phyloP scores from a whole-genome alignment of 1,140 invertebrate genomes.

The Magallana angulata region DNA sequence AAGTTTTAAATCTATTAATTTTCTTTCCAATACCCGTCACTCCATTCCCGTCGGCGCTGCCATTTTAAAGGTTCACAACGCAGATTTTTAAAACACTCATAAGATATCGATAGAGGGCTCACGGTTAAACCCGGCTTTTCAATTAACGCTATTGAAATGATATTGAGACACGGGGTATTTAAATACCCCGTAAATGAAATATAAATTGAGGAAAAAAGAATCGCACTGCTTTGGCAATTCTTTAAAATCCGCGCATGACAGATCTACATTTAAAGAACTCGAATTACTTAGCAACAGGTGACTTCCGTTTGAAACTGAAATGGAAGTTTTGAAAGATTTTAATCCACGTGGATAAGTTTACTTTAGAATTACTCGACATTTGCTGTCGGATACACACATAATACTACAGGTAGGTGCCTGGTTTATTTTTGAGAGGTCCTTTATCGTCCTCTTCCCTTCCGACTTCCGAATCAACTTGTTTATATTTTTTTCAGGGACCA shows the following conservation, averaged over 20 bases:
- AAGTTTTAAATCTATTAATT: slow-evolving; percentile 14
- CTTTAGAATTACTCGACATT: slow-evolving; percentile 10
- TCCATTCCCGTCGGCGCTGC: background rate
- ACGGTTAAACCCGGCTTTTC: slow-evolving; percentile 9
- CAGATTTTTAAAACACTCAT: background rate
- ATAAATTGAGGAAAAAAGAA: slow-evolving; percentile 35
- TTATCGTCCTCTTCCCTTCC: background rate
- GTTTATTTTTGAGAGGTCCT: background rate
- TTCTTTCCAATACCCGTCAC: background rate
- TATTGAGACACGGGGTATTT: slow-evolving; percentile 19
- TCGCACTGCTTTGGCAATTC: slow-evolving; percentile 27
- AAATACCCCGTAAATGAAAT: slow-evolving; percentile 34
- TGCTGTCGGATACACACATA: background rate
- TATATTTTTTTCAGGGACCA: background rate
- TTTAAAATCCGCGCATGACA: slow-evolving; percentile 27
- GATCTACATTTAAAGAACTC: slow-evolving; percentile 27
- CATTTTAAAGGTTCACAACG: background rate
- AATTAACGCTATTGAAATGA: slow-evolving; percentile 12
- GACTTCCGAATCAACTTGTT: slow-evolving; percentile 19
- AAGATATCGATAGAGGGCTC: background rate
- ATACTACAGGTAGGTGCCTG: background rate
- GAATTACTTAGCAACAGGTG: slow-evolving; percentile 18
- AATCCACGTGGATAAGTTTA: background rate
- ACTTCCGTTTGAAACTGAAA: slow-evolving; percentile 4
- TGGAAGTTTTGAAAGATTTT: background rate